Conservation (phyloP, 2,113 vertebrate genomes). For the Xerus inauris region DNA sequence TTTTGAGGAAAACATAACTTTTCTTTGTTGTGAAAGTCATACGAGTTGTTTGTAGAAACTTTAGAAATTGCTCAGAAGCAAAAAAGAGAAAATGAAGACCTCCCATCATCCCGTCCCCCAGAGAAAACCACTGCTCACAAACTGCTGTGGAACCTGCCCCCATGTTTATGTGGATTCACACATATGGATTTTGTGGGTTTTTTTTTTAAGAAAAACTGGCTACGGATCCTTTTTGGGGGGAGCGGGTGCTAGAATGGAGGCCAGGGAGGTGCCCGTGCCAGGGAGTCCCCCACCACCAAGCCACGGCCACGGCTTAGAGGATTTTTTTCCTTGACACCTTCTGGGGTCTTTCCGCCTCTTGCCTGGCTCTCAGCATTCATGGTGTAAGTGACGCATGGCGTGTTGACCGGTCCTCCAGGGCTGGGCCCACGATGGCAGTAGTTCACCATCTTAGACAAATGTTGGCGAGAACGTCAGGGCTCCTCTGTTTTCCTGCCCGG, state of each 20-base stretch:
- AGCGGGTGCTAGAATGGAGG: not conserved
- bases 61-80: conserved; percentile 21
- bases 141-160: not conserved
- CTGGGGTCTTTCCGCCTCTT: not conserved
- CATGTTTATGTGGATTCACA: not conserved
- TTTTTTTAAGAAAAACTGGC: not conserved
- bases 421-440: not conserved
- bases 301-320: not conserved
- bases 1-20: conserved; percentile 53
- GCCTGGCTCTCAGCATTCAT: too few species aligned
- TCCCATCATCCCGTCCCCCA: not conserved
- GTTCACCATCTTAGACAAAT: not conserved
- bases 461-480: not conserved
- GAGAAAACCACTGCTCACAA: not conserved
- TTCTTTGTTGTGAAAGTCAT: not conserved
- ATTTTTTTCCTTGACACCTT: not conserved
- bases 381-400: not conserved
- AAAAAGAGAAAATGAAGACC: conserved; percentile 42
- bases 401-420: not conserved
- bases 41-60: conserved; percentile 37
- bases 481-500: not conserved
- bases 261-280: not conserved
- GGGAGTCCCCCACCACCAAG: not conserved
- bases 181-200: not conserved
- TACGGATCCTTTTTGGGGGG: too few species aligned